Evolutionary conservation across 2,888 invertebrate species (phyloP).

Genomic region (Mantis religiosa): DNA sequence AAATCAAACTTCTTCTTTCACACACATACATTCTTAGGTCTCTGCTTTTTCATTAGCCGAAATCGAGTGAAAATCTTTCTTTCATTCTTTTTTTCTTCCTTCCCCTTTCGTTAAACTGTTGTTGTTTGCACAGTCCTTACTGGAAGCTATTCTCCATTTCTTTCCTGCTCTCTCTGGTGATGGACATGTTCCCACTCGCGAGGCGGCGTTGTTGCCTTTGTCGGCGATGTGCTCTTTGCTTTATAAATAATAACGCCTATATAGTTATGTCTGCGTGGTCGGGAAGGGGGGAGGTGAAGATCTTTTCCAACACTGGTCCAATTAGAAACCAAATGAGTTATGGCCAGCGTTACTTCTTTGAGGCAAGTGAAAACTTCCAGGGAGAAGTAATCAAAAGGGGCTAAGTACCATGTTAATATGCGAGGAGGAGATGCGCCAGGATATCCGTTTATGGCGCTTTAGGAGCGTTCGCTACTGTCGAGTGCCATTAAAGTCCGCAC

Average conservation of each 20-base stretch:
- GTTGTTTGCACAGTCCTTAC: background rate
- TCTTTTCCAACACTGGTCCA: slow-evolving; percentile 12
- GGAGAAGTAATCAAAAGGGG: background rate
- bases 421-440: background rate
- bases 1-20: background rate
- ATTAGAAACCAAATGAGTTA: slow-evolving; percentile 1
- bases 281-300: background rate
- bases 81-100: background rate
- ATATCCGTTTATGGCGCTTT: background rate
- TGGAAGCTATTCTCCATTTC: background rate
- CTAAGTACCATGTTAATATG: background rate
- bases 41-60: background rate
- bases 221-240: background rate
- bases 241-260: slow-evolving; percentile 2
- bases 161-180: background rate
- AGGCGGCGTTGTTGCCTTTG: background rate
- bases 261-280: background rate
- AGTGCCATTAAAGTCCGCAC: no score
- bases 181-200: slow-evolving; percentile 4
- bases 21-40: background rate
- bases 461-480: background rate
- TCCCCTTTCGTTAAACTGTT: background rate
- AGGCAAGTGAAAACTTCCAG: background rate
- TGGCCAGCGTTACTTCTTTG: background rate
- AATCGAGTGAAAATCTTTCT: background rate